Evolutionary conservation across 2,888 invertebrate genomes (phyloP), one percentile per base, ranked within the genome.

Genomic region (Mythimna loreyi): DNA sequence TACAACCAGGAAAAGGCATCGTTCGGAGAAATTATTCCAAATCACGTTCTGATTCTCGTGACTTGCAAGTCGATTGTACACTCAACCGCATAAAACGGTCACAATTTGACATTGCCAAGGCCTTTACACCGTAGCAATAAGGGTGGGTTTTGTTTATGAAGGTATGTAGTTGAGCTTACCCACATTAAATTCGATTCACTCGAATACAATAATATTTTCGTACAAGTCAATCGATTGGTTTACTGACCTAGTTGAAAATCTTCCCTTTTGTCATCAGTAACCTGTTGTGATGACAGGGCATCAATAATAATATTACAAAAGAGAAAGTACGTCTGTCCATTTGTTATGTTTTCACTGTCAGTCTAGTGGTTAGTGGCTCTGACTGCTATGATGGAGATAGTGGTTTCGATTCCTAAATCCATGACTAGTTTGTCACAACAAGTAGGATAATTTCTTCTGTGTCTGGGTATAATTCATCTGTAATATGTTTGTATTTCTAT

Each of bases 1-100:
- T 53, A 28, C 43, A 33, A 21, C 13, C 16, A 43, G 40, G n/a
- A 16, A 36, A 45, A n/a, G 33, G 36, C 19, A 49, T 30, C 30
- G 36, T n/a, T 3, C 6, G n/a, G 23, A 11, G 59, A 70, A 63
- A 66, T 71, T 81, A 78, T 80, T 81, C 78, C 53, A 45, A 40
- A 72, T 77, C 80, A 78, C 82, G 78, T 82, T 72, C 58, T 52
- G 33, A 67, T 73, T 75, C 74, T 64, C 63, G 69, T 75, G 75
- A 69, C 68, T 60, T 73, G 72, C 50, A 62, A 78, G 75, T 69
- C 79, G 69, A 79, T 72, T 5, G 25, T 50, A 50, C 25, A 19
- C 25, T 21, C 19, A 59, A 21, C 25, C 56, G 68, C 62, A 65
- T 57, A 5, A 45, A 1, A 8, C 8, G 8, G 58, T 25, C 25